A percentile compares a stretch with the other conserved stretches of the same genome.
These are phyloP conservation scores for Ectropis grisescens DNA, from an alignment of 1,140 invertebrate species.

Conservation along the genomic window DNA sequence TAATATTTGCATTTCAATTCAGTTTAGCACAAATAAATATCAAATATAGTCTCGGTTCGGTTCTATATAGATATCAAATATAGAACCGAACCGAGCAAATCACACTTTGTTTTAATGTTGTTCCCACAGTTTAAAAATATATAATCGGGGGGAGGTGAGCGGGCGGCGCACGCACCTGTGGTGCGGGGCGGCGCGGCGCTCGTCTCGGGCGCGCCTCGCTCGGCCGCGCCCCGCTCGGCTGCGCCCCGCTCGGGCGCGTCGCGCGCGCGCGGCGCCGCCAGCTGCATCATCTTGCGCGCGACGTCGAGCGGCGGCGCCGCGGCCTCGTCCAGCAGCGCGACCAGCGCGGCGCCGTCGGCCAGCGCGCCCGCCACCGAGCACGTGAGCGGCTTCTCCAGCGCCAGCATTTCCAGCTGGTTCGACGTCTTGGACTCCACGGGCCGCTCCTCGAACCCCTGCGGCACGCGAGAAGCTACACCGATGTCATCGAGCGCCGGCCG, in stretches of 20 bases:
- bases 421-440: slow-evolving; percentile 54
- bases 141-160: too few relatives aligned
- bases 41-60: too few relatives aligned
- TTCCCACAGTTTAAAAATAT: too few relatives aligned
- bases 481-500: too few relatives aligned
- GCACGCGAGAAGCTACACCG: slow-evolving; percentile 1
- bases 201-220: slow-evolving; percentile 28
- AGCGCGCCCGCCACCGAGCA: slow-evolving; percentile 42
- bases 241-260: slow-evolving; percentile 31
- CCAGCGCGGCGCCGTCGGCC: slow-evolving; percentile 54
- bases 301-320: slow-evolving; percentile 48
- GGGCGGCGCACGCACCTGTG: slow-evolving; percentile 49
- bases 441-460: slow-evolving; percentile 51
- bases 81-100: not conserved
- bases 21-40: too few relatives aligned
- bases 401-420: slow-evolving; percentile 59
- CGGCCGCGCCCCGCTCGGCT: slow-evolving; percentile 26
- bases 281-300: slow-evolving; percentile 48
- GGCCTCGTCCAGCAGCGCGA: slow-evolving; percentile 46
- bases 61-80: too few relatives aligned
- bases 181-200: slow-evolving; percentile 42
- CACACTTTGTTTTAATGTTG: too few relatives aligned
- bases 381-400: slow-evolving; percentile 52
- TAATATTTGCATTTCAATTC: too few relatives aligned
- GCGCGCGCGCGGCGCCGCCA: slow-evolving; percentile 36